phyloP scores from a whole-genome alignment of 2,888 invertebrate species.

The Nephrotoma flavescens region DNA sequence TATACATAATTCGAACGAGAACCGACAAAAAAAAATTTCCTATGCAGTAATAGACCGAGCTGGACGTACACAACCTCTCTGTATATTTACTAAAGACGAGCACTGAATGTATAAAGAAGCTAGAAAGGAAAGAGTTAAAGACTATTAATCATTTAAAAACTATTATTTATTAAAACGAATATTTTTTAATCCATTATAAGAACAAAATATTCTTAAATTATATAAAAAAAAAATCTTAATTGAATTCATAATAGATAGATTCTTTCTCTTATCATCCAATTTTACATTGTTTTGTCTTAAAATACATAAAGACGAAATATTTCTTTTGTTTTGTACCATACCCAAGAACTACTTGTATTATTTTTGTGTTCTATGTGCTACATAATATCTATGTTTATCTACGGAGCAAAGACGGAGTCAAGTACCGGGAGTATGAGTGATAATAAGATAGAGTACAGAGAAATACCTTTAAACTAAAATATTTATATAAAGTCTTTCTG shows the following conservation, averaged over 20 bases:
- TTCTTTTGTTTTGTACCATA: not conserved
- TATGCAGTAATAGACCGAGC: not conserved
- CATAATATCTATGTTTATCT: not conserved
- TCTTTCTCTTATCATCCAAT: not conserved
- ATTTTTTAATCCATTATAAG: not conserved
- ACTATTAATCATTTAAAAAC: not conserved
- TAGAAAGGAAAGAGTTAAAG: not conserved
- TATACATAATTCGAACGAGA: not conserved
- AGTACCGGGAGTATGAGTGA: not conserved
- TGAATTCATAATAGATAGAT: not conserved
- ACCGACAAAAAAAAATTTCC: not conserved
- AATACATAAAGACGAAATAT: not conserved
- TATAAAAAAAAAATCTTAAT: not conserved
- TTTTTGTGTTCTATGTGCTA: not conserved
- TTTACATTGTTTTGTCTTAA: not conserved
- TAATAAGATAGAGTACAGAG: not conserved
- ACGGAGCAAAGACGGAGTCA: not conserved
- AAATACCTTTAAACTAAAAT: not conserved
- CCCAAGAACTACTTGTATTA: not conserved
- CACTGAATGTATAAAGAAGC: not conserved
- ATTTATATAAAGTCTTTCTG: not conserved
- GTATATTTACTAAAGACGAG: not conserved
- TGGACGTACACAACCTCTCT: not conserved
- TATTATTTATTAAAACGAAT: not conserved
- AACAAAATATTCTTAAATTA: not conserved